Conservation (phyloP, 2,113 vertebrate species). For the Chaetorhynchus papuensis region DNA sequence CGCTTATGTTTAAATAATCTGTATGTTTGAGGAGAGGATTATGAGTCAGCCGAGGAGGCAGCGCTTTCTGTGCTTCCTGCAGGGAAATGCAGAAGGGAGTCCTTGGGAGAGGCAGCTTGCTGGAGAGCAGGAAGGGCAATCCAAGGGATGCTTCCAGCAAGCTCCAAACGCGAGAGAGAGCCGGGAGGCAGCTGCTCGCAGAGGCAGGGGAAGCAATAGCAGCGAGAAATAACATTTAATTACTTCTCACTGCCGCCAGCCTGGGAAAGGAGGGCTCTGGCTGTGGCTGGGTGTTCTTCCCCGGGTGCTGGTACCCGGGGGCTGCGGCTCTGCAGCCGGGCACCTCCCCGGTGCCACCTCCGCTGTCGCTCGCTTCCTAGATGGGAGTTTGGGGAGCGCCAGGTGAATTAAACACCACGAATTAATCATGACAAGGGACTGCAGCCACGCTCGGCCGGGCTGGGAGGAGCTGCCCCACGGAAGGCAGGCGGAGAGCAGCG, state of each 20-base stretch:
- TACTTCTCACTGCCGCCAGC: neutral
- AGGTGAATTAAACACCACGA: neutral
- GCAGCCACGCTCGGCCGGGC: neutral
- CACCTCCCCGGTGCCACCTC: neutral
- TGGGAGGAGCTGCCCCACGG: neutral
- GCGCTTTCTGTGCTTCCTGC: neutral
- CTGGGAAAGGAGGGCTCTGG: neutral
- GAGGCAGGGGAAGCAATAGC: neutral
- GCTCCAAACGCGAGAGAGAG: neutral
- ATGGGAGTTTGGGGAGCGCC: neutral
- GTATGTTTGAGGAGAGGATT: slow-evolving; percentile 17
- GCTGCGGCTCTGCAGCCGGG: neutral
- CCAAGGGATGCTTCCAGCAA: neutral
- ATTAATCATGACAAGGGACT: neutral
- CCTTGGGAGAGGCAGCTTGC: neutral
- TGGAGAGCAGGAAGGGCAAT: neutral
- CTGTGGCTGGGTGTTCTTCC: neutral
- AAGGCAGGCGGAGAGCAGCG: neutral
- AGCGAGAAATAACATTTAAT: neutral
- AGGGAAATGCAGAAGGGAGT: neutral
- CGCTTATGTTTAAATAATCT: slow-evolving; percentile 20
- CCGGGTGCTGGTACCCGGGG: neutral
- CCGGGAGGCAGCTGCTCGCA: neutral
- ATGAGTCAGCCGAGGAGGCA: neutral
- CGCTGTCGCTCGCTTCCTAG: neutral